phyloP scores from a whole-genome alignment of 2,888 invertebrate species.

The Blomia tropicalis region DNA sequence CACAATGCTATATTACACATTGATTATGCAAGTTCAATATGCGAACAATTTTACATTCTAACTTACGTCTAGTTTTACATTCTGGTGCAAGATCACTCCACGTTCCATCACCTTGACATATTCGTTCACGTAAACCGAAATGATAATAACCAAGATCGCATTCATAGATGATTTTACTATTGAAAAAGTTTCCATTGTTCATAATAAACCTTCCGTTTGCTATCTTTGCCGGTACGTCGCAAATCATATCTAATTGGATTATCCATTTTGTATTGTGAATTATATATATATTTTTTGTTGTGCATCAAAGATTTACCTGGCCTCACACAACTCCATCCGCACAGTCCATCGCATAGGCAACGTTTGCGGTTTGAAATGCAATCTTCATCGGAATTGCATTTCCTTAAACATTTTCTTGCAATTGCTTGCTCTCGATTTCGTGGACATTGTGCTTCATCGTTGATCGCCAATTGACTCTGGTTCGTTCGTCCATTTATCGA shows the following conservation, averaged over 20 bases:
- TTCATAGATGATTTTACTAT: constrained; percentile 62
- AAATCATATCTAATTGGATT: constrained; percentile 29
- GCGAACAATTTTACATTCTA: constrained; percentile 40
- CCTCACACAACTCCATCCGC: constrained; percentile 94
- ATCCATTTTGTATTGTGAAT: too few species aligned
- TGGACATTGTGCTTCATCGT: constrained; percentile 29
- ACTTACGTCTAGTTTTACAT: constrained; percentile 31
- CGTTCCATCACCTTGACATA: constrained; percentile 37
- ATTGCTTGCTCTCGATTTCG: constrained; percentile 30
- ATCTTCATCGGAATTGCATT: constrained; percentile 82
- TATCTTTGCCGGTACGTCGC: constrained; percentile 28
- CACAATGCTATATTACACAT: constrained; percentile 27
- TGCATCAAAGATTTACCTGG: constrained; percentile 64
- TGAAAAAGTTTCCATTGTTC: constrained; percentile 56
- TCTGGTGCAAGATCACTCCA: constrained; percentile 33
- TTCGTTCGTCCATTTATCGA: too few species aligned
- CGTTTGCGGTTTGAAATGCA: constrained; percentile 92
- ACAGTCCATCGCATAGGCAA: constrained; percentile 83
- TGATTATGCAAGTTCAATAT: background rate
- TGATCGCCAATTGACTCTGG: background rate
- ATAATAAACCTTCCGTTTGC: constrained; percentile 58
- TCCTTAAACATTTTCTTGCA: constrained; percentile 51
- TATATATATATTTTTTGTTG: background rate
- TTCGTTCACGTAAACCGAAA: constrained; percentile 64
- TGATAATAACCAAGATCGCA: constrained; percentile 78